Conservation (phyloP, 2,888 invertebrate genomes). For the Monopis laevigella region DNA sequence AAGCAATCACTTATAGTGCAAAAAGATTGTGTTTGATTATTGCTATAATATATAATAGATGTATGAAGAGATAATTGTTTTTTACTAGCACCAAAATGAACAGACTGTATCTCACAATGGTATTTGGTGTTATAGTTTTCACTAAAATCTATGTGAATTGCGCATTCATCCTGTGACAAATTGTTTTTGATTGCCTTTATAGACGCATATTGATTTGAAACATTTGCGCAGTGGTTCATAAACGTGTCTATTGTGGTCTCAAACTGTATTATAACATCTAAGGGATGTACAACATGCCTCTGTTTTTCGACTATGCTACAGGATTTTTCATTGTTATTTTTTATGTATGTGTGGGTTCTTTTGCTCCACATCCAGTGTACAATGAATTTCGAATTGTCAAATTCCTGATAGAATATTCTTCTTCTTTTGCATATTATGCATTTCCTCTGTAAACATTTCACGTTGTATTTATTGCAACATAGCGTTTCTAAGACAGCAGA, state of each 20-base stretch:
- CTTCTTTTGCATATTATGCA: slow-evolving; percentile 12
- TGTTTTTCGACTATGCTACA: slow-evolving; percentile 12
- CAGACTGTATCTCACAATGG: slow-evolving; percentile 13
- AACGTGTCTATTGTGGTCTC: slow-evolving; percentile 6
- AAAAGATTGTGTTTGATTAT: slow-evolving; percentile 14
- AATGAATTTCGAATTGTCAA: slow-evolving; percentile 15
- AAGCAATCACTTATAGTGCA: slow-evolving; percentile 17
- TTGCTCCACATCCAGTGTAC: slow-evolving; percentile 13
- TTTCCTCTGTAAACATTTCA: slow-evolving; percentile 13
- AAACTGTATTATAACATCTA: slow-evolving; percentile 6
- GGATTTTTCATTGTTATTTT: slow-evolving; percentile 14
- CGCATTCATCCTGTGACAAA: slow-evolving; percentile 10
- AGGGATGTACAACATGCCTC: slow-evolving; percentile 1
- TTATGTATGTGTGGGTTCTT: slow-evolving; percentile 8
- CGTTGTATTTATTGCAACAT: slow-evolving; percentile 13
- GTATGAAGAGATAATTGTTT: slow-evolving; percentile 17
- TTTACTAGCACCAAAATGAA: slow-evolving; percentile 18
- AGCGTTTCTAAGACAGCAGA: slow-evolving; percentile 14
- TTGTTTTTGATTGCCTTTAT: slow-evolving; percentile 13
- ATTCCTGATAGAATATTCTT: slow-evolving; percentile 14
- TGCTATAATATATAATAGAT: slow-evolving; percentile 16
- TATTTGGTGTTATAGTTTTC: slow-evolving; percentile 15
- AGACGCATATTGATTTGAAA: slow-evolving; percentile 9
- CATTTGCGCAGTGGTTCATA: slow-evolving; percentile 7
- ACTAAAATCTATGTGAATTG: slow-evolving; percentile 14